Percentiles rank a stretch among this genome's conserved stretches.
These are phyloP conservation scores for Ascaphus truei DNA, from an alignment of 2,113 vertebrate genomes.

Conservation along the genomic window DNA sequence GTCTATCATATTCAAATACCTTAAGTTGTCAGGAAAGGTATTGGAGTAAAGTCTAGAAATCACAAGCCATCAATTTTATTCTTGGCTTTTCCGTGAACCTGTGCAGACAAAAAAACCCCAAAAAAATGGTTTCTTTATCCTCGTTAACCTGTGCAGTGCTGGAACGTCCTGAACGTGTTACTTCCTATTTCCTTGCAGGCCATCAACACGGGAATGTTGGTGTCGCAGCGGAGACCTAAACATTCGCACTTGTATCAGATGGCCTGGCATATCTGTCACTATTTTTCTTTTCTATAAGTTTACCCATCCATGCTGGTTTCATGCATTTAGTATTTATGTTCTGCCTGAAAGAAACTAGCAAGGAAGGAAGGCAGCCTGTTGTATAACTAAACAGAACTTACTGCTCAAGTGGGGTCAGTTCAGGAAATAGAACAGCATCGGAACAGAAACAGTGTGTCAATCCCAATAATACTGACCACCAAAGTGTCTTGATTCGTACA, in stretches of 20 bases:
- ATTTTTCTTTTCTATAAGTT: neutral
- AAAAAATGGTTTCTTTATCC: too few relatives aligned
- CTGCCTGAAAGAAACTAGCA: neutral
- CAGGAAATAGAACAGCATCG: neutral
- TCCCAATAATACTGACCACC: too few relatives aligned
- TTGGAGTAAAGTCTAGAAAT: neutral
- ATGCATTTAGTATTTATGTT: neutral
- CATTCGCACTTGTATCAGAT: constrained; percentile 20
- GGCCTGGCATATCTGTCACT: constrained; percentile 28
- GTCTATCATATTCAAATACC: too few relatives aligned
- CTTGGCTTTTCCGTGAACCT: neutral
- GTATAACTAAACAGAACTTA: neutral
- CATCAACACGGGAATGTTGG: constrained; percentile 30
- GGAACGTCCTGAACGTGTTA: constrained; percentile 3
- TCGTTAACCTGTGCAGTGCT: too few relatives aligned
- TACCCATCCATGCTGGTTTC: neutral
- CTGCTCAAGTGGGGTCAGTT: neutral
- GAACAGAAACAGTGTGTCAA: neutral
- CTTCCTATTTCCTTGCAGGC: constrained; percentile 20
- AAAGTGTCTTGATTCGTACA: too few relatives aligned
- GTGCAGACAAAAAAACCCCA: neutral
- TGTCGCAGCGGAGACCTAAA: constrained; percentile 14
- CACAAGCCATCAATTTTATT: neutral
- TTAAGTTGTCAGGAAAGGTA: too few relatives aligned
- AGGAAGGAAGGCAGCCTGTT: neutral